phyloP scores from a whole-genome alignment of 2,113 vertebrate genomes.

The Tupaia chinensis region DNA sequence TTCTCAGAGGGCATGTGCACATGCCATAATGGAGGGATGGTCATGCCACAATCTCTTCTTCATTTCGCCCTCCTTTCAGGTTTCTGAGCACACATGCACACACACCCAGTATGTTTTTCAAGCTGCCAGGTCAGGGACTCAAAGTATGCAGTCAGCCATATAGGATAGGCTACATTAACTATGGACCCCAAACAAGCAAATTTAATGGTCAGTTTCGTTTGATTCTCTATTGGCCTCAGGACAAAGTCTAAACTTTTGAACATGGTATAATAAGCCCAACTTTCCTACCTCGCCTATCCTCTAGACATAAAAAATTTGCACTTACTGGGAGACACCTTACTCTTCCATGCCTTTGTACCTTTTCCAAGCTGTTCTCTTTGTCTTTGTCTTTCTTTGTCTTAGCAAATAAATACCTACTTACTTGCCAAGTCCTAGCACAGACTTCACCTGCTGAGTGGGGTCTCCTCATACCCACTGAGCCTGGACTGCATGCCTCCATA shows the following conservation, averaged over 20 bases:
- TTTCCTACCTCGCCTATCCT: slow-evolving; percentile 11
- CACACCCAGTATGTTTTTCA: no score
- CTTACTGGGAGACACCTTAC: background rate
- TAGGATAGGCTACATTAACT: no score
- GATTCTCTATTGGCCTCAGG: background rate
- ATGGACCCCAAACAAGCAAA: background rate
- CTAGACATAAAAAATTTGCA: slow-evolving; percentile 29
- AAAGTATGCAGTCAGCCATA: no score
- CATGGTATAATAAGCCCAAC: background rate
- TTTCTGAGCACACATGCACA: no score
- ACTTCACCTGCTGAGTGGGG: background rate
- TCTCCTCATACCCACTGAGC: background rate
- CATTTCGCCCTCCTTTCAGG: no score
- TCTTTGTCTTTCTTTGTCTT: background rate
- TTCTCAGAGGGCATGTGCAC: no score
- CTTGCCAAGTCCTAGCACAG: background rate
- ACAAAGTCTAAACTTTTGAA: background rate
- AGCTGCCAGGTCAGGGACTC: no score
- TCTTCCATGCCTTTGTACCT: background rate
- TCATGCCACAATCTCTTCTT: no score
- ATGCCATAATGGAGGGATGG: no score
- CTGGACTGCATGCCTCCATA: background rate
- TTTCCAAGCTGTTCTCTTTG: background rate
- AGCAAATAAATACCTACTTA: slow-evolving; percentile 28
- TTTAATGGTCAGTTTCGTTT: slow-evolving; percentile 32